phyloP scores from a whole-genome alignment of 2,888 invertebrate species.

The Leptinotarsa juncta region DNA sequence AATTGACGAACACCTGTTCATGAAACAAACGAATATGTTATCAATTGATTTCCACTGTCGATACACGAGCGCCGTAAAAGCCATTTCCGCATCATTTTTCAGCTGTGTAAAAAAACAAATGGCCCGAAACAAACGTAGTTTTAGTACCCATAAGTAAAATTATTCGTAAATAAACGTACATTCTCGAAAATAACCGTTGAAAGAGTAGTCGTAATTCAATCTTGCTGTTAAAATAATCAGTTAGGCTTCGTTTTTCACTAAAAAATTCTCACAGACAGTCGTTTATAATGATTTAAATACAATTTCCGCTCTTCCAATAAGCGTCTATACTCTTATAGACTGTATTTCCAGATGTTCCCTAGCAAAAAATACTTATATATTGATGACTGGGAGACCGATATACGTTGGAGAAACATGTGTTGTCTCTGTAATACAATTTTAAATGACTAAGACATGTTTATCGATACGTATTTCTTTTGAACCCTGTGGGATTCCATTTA shows the following conservation, averaged over 20 bases:
- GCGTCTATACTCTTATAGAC: slow-evolving; percentile 38
- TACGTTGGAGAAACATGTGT: slow-evolving; percentile 42
- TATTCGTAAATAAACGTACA: slow-evolving; percentile 14
- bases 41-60: slow-evolving; percentile 42
- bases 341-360: slow-evolving; percentile 45
- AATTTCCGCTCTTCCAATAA: slow-evolving; percentile 46
- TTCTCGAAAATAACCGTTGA: slow-evolving; percentile 30
- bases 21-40: slow-evolving; percentile 41
- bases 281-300: slow-evolving; percentile 46
- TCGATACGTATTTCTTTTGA: slow-evolving; percentile 24
- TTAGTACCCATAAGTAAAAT: slow-evolving; percentile 4
- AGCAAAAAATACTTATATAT: slow-evolving; percentile 46
- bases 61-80: slow-evolving; percentile 23
- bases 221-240: slow-evolving; percentile 33
- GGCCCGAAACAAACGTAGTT: slow-evolving; percentile 6
- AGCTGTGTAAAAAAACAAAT: slow-evolving; percentile 2
- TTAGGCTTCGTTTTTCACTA: slow-evolving; percentile 30
- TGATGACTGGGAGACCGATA: slow-evolving; percentile 45
- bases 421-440: slow-evolving; percentile 27
- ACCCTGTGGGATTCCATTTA: slow-evolving; percentile 36
- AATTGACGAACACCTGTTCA: slow-evolving; percentile 49
- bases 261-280: slow-evolving; percentile 33
- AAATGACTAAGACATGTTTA: slow-evolving; percentile 20
- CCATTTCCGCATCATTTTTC: slow-evolving; percentile 1
- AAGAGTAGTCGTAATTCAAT: slow-evolving; percentile 30